Conservation (phyloP, 2,113 vertebrate species). For the Eptesicus fuscus region DNA sequence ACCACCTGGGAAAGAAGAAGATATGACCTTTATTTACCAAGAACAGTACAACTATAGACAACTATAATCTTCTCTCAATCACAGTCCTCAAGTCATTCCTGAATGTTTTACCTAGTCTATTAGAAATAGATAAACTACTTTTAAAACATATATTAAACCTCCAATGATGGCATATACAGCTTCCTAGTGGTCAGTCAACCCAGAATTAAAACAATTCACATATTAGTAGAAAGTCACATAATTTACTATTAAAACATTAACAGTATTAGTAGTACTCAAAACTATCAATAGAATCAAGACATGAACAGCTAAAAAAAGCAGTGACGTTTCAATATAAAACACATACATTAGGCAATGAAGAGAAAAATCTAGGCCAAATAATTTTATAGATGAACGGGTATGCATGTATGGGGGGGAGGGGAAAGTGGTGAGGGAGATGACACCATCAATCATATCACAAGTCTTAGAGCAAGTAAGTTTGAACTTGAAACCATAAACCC, state of each 20-base stretch:
- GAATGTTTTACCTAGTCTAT: not conserved
- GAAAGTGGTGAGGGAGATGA: not conserved
- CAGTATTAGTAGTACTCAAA: not conserved
- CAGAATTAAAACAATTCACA: conserved; percentile 24
- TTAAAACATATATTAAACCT: not conserved
- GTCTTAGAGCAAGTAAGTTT: not conserved
- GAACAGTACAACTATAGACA: not conserved
- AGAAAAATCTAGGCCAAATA: conserved; percentile 17
- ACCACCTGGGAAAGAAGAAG: conserved; percentile 87
- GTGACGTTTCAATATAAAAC: not conserved
- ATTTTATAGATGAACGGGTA: not conserved
- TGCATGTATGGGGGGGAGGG: not conserved
- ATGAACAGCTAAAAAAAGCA: conserved; percentile 3
- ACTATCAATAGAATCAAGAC: conserved; percentile 11
- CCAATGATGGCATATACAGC: not conserved
- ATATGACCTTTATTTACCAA: not conserved
- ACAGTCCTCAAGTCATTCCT: not conserved
- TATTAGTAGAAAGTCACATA: not conserved
- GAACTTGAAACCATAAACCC: not conserved
- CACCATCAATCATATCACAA: not conserved
- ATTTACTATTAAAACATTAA: conserved; percentile 22
- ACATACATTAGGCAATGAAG: not conserved
- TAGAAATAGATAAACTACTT: conserved; percentile 31
- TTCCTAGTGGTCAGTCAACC: not conserved
- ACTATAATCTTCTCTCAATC: not conserved